Evolutionary conservation across 2,888 invertebrate genomes (phyloP).

Genomic region (Agrotis ipsilon): DNA sequence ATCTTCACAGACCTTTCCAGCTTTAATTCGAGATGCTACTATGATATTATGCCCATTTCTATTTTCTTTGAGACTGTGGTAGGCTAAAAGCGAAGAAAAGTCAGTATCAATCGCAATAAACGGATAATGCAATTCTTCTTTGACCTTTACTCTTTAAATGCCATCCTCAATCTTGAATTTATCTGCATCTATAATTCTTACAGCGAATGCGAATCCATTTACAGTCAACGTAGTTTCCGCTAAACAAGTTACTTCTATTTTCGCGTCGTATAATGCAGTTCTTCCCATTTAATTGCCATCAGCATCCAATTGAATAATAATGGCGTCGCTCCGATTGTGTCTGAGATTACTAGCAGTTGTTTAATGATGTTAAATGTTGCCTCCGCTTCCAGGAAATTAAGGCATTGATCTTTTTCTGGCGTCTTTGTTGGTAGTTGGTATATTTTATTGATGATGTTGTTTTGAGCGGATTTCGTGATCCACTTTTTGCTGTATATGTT

Average conservation of each 20-base stretch:
- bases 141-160: not conserved
- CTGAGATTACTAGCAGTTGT: slow-evolving; percentile 28
- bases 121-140: not conserved
- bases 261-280: slow-evolving; percentile 10
- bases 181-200: not conserved
- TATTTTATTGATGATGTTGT: not conserved
- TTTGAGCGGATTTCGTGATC: slow-evolving; percentile 1
- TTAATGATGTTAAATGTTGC: slow-evolving; percentile 45
- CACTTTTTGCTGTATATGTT: not conserved
- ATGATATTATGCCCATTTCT: too few relatives aligned
- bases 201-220: slow-evolving; percentile 8
- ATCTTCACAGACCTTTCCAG: not conserved
- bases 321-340: slow-evolving; percentile 29
- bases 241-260: slow-evolving; percentile 36
- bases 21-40: too few relatives aligned
- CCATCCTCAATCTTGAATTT: not conserved
- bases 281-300: slow-evolving; percentile 25
- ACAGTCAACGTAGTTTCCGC: not conserved
- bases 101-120: too few relatives aligned
- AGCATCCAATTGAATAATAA: slow-evolving; percentile 52
- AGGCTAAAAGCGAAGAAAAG: not conserved
- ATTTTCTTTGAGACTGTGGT: too few relatives aligned
- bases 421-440: slow-evolving; percentile 7
- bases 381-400: slow-evolving; percentile 30
- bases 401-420: slow-evolving; percentile 45